Percentiles rank a stretch among this genome's conserved stretches.
Conservation (phyloP, 2,113 vertebrate species). For the Heterotis niloticus region DNA sequence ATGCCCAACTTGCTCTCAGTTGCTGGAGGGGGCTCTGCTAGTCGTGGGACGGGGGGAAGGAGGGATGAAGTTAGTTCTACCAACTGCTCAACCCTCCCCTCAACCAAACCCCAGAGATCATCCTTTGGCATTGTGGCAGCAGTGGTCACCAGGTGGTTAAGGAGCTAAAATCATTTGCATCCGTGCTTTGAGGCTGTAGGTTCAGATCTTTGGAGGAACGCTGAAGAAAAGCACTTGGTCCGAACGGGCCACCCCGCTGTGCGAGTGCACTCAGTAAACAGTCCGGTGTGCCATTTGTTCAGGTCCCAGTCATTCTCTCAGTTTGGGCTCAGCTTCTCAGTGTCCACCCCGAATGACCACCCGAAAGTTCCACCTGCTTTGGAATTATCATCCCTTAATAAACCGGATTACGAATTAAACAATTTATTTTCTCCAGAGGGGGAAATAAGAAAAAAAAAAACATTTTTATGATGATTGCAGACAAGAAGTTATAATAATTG, state of each 20-base stretch:
- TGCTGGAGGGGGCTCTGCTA: background rate
- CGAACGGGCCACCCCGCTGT: background rate
- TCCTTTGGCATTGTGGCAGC: background rate
- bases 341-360: conserved; percentile 32
- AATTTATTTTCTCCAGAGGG: conserved; percentile 17
- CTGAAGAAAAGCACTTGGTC: background rate
- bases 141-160: conserved; percentile 4
- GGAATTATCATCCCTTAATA: conserved; percentile 51
- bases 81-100: background rate
- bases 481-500: conserved; percentile 17
- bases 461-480: conserved; percentile 31
- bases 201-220: background rate
- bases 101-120: background rate
- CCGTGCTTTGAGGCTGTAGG: background rate
- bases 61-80: no score
- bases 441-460: no score
- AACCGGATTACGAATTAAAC: conserved; percentile 35
- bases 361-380: conserved; percentile 11
- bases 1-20: background rate
- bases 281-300: no score
- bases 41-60: no score
- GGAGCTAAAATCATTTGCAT: background rate
- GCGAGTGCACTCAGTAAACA: background rate
- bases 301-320: background rate
- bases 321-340: conserved; percentile 13